Evolutionary conservation across 2,113 vertebrate genomes (phyloP).

Genomic region (Aegithalos caudatus): DNA sequence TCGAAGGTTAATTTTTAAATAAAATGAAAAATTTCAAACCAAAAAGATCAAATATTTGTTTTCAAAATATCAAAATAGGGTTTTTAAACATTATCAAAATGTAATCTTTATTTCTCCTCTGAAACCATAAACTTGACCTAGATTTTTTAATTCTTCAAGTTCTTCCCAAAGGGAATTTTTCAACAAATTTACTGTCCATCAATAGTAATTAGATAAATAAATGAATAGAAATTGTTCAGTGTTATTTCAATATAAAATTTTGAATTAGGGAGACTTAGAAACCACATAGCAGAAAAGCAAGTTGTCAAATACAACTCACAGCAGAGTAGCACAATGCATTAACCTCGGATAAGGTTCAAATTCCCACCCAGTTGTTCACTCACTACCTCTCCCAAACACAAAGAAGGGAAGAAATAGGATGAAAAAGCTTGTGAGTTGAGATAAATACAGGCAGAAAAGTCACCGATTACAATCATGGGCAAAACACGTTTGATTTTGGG

Average conservation of each 20-base stretch:
- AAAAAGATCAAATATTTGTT: neutral
- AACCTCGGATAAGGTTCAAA: neutral
- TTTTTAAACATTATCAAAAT: neutral
- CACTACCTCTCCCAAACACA: neutral
- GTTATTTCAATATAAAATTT: neutral
- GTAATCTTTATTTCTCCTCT: neutral
- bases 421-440: neutral
- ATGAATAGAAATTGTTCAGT: neutral
- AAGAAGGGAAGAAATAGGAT: neutral
- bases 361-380: neutral
- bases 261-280: neutral
- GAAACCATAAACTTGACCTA: neutral
- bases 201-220: neutral
- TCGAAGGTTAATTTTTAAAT: neutral
- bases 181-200: neutral
- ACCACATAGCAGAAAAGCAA: neutral
- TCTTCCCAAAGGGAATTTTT: constrained; percentile 14
- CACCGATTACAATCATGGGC: neutral
- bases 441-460: neutral
- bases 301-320: neutral
- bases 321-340: fast-evolving
- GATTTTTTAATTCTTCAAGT: neutral
- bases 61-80: neutral
- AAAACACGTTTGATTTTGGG: neutral
- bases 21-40: neutral